Percentiles rank a stretch among this genome's conserved stretches.
phyloP scores from a whole-genome alignment of 2,113 vertebrate species.

The Ardeotis arabs region DNA sequence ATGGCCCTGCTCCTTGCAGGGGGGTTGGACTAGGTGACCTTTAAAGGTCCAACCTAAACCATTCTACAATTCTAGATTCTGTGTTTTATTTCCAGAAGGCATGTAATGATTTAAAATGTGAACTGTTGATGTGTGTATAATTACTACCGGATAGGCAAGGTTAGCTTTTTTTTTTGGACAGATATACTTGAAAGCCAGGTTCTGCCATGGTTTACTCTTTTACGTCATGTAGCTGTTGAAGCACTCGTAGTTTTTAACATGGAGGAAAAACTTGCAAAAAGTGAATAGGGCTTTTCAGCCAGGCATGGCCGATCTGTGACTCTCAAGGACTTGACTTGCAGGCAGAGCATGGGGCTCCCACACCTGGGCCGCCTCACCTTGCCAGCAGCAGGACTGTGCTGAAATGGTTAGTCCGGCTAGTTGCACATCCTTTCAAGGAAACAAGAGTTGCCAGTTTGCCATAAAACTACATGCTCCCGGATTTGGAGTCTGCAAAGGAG shows the following conservation, averaged over 20 bases:
- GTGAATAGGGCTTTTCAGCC: not conserved
- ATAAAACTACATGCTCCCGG: not conserved
- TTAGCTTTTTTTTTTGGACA: not conserved
- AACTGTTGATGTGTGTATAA: not conserved
- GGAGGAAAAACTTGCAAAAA: not conserved
- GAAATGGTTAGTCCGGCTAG: not conserved
- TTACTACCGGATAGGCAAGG: not conserved
- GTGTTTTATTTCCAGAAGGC: not conserved
- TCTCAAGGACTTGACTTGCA: not conserved
- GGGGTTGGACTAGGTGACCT: not conserved
- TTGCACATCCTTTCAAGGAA: not conserved
- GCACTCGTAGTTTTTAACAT: not conserved
- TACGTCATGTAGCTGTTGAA: not conserved
- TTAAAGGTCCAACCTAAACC: not conserved
- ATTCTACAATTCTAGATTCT: not conserved
- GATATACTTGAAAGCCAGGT: accelerated
- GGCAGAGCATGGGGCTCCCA: not conserved
- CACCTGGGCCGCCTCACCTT: not conserved
- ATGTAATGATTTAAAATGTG: not conserved
- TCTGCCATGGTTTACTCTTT: not conserved
- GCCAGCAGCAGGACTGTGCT: not conserved
- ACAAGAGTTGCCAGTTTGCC: not conserved
- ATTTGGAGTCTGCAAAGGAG: not conserved
- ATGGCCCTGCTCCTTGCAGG: not conserved
- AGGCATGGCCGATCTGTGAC: not conserved